phyloP scores from a whole-genome alignment of 1,140 invertebrate species.

The Heliconius congener region DNA sequence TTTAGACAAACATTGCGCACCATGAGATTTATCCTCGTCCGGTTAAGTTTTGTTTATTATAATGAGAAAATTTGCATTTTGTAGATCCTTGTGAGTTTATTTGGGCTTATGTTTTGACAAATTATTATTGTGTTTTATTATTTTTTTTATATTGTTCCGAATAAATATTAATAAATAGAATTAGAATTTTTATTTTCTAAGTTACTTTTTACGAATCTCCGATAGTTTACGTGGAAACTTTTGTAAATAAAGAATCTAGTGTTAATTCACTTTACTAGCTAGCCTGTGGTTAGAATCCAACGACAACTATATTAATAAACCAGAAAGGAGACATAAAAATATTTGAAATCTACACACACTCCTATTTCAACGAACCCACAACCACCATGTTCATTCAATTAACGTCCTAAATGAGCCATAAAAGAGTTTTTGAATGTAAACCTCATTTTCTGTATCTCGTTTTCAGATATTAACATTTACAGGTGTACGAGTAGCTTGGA shows the following conservation, averaged over 20 bases:
- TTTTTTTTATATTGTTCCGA: too few relatives aligned
- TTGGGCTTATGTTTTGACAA: neutral
- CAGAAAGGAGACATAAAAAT: neutral
- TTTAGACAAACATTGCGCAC: conserved; percentile 51
- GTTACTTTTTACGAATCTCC: too few relatives aligned
- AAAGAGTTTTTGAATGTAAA: too few relatives aligned
- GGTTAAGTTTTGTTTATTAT: conserved; percentile 55
- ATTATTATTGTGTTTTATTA: neutral
- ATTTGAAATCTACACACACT: neutral
- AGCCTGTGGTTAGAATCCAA: neutral
- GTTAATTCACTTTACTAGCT: neutral
- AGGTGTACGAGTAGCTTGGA: too few relatives aligned
- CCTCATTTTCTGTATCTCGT: too few relatives aligned
- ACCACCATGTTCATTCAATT: too few relatives aligned
- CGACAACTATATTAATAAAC: neutral
- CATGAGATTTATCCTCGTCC: conserved; percentile 48
- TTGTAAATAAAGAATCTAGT: neutral
- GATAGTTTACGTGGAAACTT: too few relatives aligned
- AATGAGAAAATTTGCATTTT: conserved; percentile 62
- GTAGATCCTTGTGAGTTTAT: conserved; percentile 44
- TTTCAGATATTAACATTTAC: too few relatives aligned
- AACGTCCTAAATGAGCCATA: too few relatives aligned
- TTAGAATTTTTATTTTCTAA: too few relatives aligned
- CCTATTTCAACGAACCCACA: neutral
- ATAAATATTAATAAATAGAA: too few relatives aligned